Evolutionary conservation across 2,888 invertebrate genomes (phyloP).

Genomic region (Cetonia aurata): DNA sequence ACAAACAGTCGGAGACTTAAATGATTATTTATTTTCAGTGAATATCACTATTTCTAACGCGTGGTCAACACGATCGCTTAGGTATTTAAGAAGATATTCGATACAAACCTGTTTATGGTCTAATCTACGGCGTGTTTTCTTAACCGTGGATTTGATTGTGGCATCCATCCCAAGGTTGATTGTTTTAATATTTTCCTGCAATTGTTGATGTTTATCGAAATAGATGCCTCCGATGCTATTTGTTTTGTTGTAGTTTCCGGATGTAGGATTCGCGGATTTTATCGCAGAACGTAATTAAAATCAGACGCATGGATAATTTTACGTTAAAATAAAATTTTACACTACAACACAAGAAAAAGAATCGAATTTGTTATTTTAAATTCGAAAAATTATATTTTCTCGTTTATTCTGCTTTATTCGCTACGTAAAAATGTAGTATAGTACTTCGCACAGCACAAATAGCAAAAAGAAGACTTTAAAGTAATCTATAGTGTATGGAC

Average conservation of each 20-base stretch:
- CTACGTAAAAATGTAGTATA: too few relatives aligned
- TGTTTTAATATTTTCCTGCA: slow-evolving; percentile 17
- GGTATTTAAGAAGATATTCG: slow-evolving; percentile 12
- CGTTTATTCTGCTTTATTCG: too few relatives aligned
- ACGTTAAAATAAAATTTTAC: too few relatives aligned
- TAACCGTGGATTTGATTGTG: slow-evolving; percentile 18
- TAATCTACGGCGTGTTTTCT: slow-evolving; percentile 10
- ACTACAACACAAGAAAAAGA: too few relatives aligned
- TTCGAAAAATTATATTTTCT: too few relatives aligned
- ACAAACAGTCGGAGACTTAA: background rate
- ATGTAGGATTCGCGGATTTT: background rate
- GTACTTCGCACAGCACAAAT: too few relatives aligned
- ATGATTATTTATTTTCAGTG: slow-evolving; percentile 3
- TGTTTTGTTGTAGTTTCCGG: background rate
- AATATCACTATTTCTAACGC: slow-evolving; percentile 2
- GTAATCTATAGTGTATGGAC: too few relatives aligned
- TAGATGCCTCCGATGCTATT: background rate
- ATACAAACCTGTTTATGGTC: slow-evolving; percentile 17
- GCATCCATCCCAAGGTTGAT: slow-evolving; percentile 25
- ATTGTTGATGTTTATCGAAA: slow-evolving; percentile 28
- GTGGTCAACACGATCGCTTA: background rate
- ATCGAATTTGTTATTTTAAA: too few relatives aligned
- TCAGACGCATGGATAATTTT: too few relatives aligned
- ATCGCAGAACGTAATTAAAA: too few relatives aligned
- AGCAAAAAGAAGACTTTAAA: too few relatives aligned